phyloP scores from a whole-genome alignment of 1,140 invertebrate species.

The Psilanteris sp. region DNA sequence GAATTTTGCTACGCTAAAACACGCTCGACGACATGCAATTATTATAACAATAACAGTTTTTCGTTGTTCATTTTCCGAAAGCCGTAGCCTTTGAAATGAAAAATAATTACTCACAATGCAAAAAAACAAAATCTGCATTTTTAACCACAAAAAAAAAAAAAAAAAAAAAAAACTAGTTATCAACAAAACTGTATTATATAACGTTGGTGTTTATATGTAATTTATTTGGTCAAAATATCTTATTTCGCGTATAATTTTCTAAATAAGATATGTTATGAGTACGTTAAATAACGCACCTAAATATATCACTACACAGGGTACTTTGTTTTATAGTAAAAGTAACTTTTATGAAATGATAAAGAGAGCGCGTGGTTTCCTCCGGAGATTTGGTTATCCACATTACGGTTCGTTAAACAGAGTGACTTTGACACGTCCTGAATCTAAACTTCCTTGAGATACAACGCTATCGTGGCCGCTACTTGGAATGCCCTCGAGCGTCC shows the following conservation, averaged over 20 bases:
- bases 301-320: conserved; percentile 4
- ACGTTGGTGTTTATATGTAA: conserved; percentile 8
- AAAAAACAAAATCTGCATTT: too few species aligned
- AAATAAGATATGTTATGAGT: conserved; percentile 17
- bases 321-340: conserved; percentile 41
- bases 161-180: too few species aligned
- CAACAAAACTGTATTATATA: too few species aligned
- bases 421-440: conserved; percentile 71
- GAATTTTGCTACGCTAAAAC: conserved; percentile 15
- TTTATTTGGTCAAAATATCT: conserved; percentile 1
- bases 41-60: conserved; percentile 27
- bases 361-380: conserved; percentile 10
- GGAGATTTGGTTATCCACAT: conserved; percentile 64
- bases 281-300: conserved; percentile 13
- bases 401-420: conserved; percentile 74
- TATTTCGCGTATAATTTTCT: conserved; percentile 18
- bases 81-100: conserved; percentile 3
- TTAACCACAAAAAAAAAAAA: too few species aligned
- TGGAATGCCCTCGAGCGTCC: conserved; percentile 55
- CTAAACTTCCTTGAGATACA: conserved; percentile 55
- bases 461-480: conserved; percentile 50
- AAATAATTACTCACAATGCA: too few species aligned
- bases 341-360: conserved; percentile 50
- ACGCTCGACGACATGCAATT: conserved; percentile 14
- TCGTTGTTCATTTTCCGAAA: conserved; percentile 1